Base-by-base conservation (phyloP, 2,113 vertebrate species). In the Cardinalis cardinalis region DNA sequence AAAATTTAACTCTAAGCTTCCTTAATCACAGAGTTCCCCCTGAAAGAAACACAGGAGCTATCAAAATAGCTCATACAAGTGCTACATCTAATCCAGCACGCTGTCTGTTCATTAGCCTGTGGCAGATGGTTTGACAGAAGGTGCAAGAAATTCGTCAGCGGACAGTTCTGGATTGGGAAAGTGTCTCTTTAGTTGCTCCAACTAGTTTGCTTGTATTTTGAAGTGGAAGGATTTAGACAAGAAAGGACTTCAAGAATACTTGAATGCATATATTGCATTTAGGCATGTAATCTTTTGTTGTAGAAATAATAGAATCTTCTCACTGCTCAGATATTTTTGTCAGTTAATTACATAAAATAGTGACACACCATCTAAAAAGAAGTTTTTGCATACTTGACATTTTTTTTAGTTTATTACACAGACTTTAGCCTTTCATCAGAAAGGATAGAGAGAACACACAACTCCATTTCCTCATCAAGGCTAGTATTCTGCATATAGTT, bases 121-220 rank as follows among this genome's bases (percentile, higher is more conserved):
- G 49, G 80, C 94, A 96, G 94, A 96, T 96, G 95, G 94, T 40
- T 94, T 86, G 79, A 96, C 95, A 95, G 94, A 94, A 96, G 95
- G 95, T 89, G 92, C 58, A 90, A 95, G 66, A 95, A 96, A 96
- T 87, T 92, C 0, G 2, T 88, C 88, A 88, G 73, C 49, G 43
- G 86, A 90, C 88, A 81, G 32, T 78, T 94, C 86, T 84, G 90
- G 69, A 90, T 23, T 32, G 61, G 52, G 38, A 89, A 91, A 71
- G 18, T 58, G 64, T 53, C 41, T 83, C 68, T 89, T 60, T 4
- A 64, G 40, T 77, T 77, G 38, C 64, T 86, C 26, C 28, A 84
- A 19, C 73, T 69, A 68, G 28, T 65, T 77, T 53, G 17, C 80
- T 65, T 72, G 1, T 12, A 60, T 56, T 77, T 63, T 65, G 53